Conservation (phyloP, 2,113 vertebrate genomes). For the Brienomyrus longianalis region DNA sequence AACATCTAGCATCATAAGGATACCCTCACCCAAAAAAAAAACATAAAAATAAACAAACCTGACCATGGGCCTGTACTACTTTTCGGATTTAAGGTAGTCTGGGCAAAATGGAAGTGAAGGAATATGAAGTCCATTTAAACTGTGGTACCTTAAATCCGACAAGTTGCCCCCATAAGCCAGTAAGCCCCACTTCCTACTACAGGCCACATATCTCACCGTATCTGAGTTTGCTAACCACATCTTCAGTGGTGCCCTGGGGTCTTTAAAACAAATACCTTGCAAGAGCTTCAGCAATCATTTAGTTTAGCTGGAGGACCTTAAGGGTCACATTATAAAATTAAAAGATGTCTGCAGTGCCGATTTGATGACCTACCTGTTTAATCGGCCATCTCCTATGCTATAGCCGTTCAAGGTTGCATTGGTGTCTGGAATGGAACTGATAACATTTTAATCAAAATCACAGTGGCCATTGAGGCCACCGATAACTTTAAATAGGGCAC, state of each 20-base stretch:
- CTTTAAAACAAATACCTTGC: neutral
- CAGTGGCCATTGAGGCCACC: neutral
- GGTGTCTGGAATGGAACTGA: neutral
- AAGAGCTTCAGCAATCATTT: neutral
- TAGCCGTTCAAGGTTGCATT: neutral
- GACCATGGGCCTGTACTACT: too few relatives aligned
- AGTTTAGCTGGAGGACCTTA: neutral
- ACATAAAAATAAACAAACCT: neutral
- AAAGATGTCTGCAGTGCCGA: neutral
- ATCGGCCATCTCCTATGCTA: neutral
- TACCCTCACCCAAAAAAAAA: neutral
- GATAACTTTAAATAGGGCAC: neutral
- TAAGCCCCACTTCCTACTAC: too few relatives aligned
- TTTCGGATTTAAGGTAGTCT: too few relatives aligned
- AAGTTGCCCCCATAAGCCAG: too few relatives aligned
- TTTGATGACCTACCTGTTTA: constrained; percentile 4
- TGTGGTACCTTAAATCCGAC: too few relatives aligned
- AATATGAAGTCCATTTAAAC: too few relatives aligned
- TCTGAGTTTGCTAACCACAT: neutral
- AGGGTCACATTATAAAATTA: neutral
- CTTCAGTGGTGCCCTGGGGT: neutral
- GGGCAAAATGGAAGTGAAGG: too few relatives aligned
- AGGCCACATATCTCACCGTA: neutral
- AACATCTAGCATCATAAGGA: neutral
- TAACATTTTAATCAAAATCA: constrained; percentile 8